Evolutionary conservation across 1,140 invertebrate species (phyloP).

Genomic region (Drosophila elegans): DNA sequence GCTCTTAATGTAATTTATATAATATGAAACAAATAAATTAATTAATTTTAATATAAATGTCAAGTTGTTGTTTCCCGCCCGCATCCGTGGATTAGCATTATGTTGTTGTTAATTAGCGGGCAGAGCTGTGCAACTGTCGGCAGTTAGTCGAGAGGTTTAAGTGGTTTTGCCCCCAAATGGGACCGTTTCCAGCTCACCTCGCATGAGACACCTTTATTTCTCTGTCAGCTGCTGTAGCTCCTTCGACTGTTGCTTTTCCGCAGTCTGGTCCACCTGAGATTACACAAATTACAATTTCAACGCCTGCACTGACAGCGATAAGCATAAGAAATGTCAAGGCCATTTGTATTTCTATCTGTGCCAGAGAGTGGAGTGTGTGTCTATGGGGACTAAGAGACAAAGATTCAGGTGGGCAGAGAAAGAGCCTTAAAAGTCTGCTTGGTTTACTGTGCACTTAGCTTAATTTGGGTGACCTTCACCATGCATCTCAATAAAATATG

Average conservation of each 20-base stretch:
- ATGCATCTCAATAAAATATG: too few relatives aligned
- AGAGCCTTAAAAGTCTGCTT: constrained; percentile 20
- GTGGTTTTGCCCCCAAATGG: constrained; percentile 51
- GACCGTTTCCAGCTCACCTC: constrained; percentile 41
- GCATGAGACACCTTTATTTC: constrained; percentile 50
- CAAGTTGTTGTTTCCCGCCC: constrained; percentile 36
- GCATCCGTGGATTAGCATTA: constrained; percentile 61
- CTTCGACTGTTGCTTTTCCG: constrained; percentile 20
- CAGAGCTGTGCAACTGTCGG: constrained; percentile 26
- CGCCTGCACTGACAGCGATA: constrained; percentile 80
- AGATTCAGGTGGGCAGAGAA: constrained; percentile 4
- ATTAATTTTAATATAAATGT: constrained; percentile 81
- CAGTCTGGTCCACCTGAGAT: constrained; percentile 69
- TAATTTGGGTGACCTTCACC: not conserved
- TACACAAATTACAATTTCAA: constrained; percentile 83
- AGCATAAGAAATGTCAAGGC: constrained; percentile 82
- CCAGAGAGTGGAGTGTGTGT: constrained; percentile 12
- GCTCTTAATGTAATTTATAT: constrained; percentile 81
- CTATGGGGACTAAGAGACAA: constrained; percentile 8
- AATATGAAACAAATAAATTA: constrained; percentile 82
- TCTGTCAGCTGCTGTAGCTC: constrained; percentile 18
- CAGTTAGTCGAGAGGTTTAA: constrained; percentile 60
- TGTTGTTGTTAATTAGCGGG: constrained; percentile 70
- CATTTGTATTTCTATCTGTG: constrained; percentile 58
- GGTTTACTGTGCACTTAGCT: constrained; percentile 7